Evolutionary conservation across 1,140 invertebrate species (phyloP).

Genomic region (Sesamia nonagrioides): DNA sequence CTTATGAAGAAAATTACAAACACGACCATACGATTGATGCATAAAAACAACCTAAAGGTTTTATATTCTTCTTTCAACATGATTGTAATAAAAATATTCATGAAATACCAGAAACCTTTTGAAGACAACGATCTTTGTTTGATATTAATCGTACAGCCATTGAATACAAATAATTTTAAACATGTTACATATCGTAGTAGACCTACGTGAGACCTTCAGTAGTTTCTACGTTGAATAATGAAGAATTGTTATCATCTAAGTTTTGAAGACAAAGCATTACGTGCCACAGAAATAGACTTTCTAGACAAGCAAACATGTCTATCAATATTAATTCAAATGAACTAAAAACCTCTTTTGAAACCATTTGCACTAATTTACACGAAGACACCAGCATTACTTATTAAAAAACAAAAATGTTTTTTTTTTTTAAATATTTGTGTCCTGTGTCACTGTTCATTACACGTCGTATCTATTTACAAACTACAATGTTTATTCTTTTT

Average conservation of each 20-base stretch:
- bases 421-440: no score
- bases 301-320: neutral
- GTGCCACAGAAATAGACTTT: neutral
- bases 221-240: slow-evolving; percentile 17
- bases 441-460: no score
- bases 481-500: no score
- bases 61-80: slow-evolving; percentile 21
- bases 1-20: neutral
- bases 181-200: slow-evolving; percentile 32
- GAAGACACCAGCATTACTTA: no score
- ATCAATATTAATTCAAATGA: neutral
- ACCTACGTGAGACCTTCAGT: slow-evolving; percentile 37
- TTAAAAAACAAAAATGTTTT: no score
- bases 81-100: slow-evolving; percentile 38
- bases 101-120: slow-evolving; percentile 37
- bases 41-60: neutral
- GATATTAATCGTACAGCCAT: slow-evolving; percentile 26
- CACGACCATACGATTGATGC: slow-evolving; percentile 10
- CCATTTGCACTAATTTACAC: no score
- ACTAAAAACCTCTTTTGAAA: neutral
- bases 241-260: slow-evolving; percentile 29
- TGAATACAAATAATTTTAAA: slow-evolving; percentile 35
- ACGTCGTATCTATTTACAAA: no score
- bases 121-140: slow-evolving; percentile 41
- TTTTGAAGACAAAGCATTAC: slow-evolving; percentile 22